Conservation (phyloP, 1,140 invertebrate species). For the Portunus trituberculatus region DNA sequence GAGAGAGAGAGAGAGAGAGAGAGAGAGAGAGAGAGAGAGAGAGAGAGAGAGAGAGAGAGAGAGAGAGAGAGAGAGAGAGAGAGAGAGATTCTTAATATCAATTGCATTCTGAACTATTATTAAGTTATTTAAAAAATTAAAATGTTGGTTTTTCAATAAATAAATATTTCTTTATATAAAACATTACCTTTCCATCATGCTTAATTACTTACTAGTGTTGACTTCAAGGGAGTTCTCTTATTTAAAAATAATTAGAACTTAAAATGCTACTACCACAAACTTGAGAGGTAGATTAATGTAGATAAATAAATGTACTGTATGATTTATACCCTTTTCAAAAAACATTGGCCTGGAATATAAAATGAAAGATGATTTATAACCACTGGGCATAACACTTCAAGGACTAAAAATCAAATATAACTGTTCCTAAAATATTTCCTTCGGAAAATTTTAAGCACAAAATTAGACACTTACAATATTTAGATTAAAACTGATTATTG, state of each 20-base stretch:
- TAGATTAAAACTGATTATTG: conserved; percentile 28
- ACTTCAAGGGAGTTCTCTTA: no score
- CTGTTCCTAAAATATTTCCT: not conserved
- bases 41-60: not conserved
- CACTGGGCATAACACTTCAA: no score
- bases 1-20: conserved; percentile 18
- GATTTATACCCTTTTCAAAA: not conserved
- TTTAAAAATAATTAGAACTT: no score
- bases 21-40: no score
- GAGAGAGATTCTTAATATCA: not conserved
- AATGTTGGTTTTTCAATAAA: no score
- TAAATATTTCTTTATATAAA: no score
- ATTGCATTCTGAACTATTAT: no score
- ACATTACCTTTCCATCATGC: no score
- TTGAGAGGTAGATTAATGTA: not conserved
- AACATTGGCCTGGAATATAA: not conserved
- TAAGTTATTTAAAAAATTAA: no score
- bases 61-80: not conserved
- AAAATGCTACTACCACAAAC: no score
- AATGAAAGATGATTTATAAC: not conserved
- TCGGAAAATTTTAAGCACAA: not conserved
- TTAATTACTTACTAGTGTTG: no score
- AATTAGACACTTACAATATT: not conserved
- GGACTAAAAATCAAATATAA: no score
- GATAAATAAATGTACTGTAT: not conserved